Conservation (phyloP, 2,113 vertebrate genomes). For the Anseranas semipalmata region DNA sequence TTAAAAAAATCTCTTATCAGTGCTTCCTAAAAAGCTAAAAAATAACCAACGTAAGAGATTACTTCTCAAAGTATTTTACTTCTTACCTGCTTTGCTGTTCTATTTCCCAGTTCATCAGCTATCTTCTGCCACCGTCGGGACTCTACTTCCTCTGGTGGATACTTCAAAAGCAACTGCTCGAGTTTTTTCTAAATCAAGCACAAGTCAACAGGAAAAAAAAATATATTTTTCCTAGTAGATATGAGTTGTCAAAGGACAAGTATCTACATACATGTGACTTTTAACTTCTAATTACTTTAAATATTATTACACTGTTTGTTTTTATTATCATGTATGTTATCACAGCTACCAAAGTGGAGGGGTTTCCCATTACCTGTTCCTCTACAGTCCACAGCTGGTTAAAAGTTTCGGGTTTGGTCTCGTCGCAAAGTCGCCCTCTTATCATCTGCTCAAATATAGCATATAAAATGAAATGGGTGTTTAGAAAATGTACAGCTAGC, state of each 20-base stretch:
- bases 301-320: not conserved
- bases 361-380: slow-evolving; percentile 87
- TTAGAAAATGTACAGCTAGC: not conserved
- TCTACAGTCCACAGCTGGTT: slow-evolving; percentile 98
- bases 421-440: slow-evolving; percentile 91
- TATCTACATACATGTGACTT: not conserved
- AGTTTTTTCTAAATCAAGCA: slow-evolving; percentile 88
- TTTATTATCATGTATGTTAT: not conserved
- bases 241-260: not conserved
- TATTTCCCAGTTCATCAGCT: slow-evolving; percentile 93
- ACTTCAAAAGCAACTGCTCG: slow-evolving; percentile 94
- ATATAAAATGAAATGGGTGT: not conserved
- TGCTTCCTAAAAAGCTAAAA: not conserved
- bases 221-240: not conserved
- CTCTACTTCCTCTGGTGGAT: slow-evolving; percentile 95
- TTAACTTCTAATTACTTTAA: not conserved
- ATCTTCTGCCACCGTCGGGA: slow-evolving; percentile 98
- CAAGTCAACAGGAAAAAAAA: slow-evolving; percentile 1
- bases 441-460: slow-evolving; percentile 86
- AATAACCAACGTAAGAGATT: not conserved
- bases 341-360: not conserved
- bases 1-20: not conserved
- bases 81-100: slow-evolving; percentile 94
- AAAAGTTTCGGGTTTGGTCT: slow-evolving; percentile 96
- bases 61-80: not conserved